A percentile compares a stretch with the other conserved stretches of the same genome.
Evolutionary conservation across 2,797 vertebrate genomes (phyloP).

Genomic region (Pipistrellus nathusii): DNA sequence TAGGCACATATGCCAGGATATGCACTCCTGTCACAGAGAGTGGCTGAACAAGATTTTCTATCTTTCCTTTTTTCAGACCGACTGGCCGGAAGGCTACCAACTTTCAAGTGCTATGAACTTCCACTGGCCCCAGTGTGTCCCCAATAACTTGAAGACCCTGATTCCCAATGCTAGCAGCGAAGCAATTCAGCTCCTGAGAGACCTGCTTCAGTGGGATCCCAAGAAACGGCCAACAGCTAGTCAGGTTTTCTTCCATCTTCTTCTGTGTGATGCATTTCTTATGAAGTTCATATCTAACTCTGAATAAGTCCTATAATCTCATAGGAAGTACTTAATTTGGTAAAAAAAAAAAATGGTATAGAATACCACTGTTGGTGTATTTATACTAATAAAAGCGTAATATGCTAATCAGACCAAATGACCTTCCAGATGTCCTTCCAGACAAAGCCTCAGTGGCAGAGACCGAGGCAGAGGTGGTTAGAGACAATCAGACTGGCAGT

Average conservation of each 20-base stretch:
- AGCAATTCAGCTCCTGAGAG: slow-evolving; percentile 90
- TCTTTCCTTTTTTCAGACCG: slow-evolving; percentile 85
- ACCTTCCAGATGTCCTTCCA: too few relatives aligned
- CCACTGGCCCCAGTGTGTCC: slow-evolving; percentile 90
- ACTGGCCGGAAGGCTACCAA: slow-evolving; percentile 92
- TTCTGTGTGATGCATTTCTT: slow-evolving; percentile 31
- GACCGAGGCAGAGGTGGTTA: too few relatives aligned
- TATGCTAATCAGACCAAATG: too few relatives aligned
- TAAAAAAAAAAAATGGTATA: not conserved
- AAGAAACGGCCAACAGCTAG: slow-evolving; percentile 90
- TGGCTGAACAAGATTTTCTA: not conserved
- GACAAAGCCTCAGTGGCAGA: too few relatives aligned
- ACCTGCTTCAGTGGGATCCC: slow-evolving; percentile 92
- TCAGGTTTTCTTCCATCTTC: slow-evolving; percentile 86
- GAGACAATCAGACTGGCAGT: too few relatives aligned
- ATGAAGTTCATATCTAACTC: not conserved
- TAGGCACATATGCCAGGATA: accelerated
- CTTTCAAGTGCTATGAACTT: slow-evolving; percentile 91
- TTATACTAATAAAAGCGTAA: too few relatives aligned
- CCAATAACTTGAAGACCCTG: slow-evolving; percentile 90
- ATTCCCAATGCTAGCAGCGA: slow-evolving; percentile 91
- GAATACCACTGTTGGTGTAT: not conserved
- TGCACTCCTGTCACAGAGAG: not conserved
- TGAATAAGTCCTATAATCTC: not conserved
- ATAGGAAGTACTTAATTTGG: not conserved